A percentile compares a stretch with the other conserved stretches of the same genome.
phyloP scores from a whole-genome alignment of 2,113 vertebrate genomes.

The Leucopsar rothschildi region DNA sequence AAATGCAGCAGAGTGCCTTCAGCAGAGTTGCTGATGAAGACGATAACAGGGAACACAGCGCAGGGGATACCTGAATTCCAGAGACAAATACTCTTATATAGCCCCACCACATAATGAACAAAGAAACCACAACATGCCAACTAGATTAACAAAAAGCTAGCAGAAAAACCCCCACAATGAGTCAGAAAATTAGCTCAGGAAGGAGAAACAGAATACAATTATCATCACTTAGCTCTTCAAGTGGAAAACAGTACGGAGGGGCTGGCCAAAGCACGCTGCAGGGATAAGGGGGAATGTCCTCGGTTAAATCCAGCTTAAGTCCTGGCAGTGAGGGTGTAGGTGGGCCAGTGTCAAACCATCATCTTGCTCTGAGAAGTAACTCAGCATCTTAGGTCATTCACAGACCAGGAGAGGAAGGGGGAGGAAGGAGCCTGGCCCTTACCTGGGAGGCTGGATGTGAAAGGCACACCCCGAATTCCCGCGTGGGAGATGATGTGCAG shows the following conservation, averaged over 20 bases:
- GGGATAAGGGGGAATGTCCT: neutral
- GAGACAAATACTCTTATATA: slow-evolving; percentile 44
- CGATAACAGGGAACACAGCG: neutral
- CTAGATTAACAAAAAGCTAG: slow-evolving; percentile 42
- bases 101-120: slow-evolving; percentile 27
- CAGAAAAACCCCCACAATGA: slow-evolving; percentile 9
- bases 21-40: slow-evolving; percentile 51
- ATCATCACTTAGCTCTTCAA: slow-evolving; percentile 29
- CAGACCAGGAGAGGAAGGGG: neutral
- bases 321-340: no score
- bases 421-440: neutral
- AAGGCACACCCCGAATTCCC: neutral
- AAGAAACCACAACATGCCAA: slow-evolving; percentile 60
- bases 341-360: neutral
- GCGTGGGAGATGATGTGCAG: neutral
- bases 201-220: slow-evolving; percentile 26
- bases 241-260: neutral
- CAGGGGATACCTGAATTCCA: slow-evolving; percentile 62
- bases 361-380: neutral
- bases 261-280: neutral
- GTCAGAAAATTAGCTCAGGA: slow-evolving; percentile 59
- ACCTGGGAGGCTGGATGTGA: neutral
- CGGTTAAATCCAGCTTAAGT: neutral
- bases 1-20: slow-evolving; percentile 44
- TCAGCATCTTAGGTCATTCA: neutral